Base-by-base conservation (phyloP, 2,888 invertebrate species). In the Drosophila glabriapex region DNA sequence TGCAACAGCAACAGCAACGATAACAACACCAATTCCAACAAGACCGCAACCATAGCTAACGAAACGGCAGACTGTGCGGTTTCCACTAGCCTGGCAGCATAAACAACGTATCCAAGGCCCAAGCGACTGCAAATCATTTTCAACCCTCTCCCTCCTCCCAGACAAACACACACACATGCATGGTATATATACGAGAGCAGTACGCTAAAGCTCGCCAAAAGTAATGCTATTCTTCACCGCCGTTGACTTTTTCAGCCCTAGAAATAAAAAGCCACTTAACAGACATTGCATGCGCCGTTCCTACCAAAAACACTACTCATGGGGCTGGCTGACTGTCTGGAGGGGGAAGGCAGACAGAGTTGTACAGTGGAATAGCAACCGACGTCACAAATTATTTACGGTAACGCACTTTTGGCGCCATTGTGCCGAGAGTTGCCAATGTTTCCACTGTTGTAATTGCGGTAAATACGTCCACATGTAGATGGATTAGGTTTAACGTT, bases 221-320 rank as follows among this genome's bases (percentile, higher is more conserved):
- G 75, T 72, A 73, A 61, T 68, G 70, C 62, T 60, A 66, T 68
- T 78, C 68, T 71, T 54, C 55, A 67, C 69, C 54, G 74, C 64
- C 56, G 68, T 66, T 77, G 85, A 70, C 77, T 79, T 75, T 76
- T 75, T 75, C 73, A 68, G 73, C 67, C 64, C 63, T 58, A 55
- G 74, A 73, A 82, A 86, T 82, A 85, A 88, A 88, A 89, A 76
- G 82, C 68, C 80, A 83, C 78, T 86, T 78, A 71, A 64, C 76
- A 67, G 67, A 58, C 80, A 76, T 73, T 73, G 67, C 69, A 55
- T 62, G 67, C 50, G 33, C 39, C 53, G 53, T 65, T 29, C 58
- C 49, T 33, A 69, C 33, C n/a, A 43, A 68, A 52, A 50, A 56
- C 28, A 52, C 35, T 52, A 37, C 37, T 56, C 39, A 12, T 33